Conservation (phyloP, 1,140 invertebrate species). For the Myzus persicae region DNA sequence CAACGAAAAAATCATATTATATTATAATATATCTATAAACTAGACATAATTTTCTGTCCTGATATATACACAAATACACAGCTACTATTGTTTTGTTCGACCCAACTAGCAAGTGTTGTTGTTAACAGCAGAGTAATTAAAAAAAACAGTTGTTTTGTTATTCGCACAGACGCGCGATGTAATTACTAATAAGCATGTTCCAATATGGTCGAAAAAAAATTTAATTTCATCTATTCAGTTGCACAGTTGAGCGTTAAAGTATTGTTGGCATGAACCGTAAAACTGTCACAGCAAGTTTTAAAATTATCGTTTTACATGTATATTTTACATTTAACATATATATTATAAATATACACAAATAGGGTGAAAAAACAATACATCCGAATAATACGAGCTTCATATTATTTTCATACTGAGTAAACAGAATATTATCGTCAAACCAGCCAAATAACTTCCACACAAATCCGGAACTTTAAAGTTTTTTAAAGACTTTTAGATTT, state of each 20-base stretch:
- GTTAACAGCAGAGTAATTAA: slow-evolving; percentile 8
- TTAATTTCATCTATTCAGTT: slow-evolving; percentile 39
- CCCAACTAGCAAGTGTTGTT: background rate
- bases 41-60: background rate
- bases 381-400: background rate
- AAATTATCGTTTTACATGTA: background rate
- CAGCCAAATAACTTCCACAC: too few species aligned
- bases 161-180: background rate
- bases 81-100: background rate
- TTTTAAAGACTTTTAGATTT: background rate
- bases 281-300: background rate
- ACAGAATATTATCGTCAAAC: background rate
- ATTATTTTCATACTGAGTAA: background rate
- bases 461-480: background rate
- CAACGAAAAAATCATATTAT: background rate
- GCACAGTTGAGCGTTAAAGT: slow-evolving; percentile 12
- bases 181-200: slow-evolving; percentile 3
- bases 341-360: background rate
- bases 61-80: background rate
- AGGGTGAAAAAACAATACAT: background rate
- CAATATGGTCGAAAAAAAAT: slow-evolving; percentile 18
- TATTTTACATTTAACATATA: background rate
- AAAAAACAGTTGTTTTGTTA: slow-evolving; percentile 43
- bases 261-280: slow-evolving; percentile 8
- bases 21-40: background rate